These are phyloP conservation scores for Nasua narica DNA, from an alignment of 2,797 vertebrate species.

Conservation along the genomic window DNA sequence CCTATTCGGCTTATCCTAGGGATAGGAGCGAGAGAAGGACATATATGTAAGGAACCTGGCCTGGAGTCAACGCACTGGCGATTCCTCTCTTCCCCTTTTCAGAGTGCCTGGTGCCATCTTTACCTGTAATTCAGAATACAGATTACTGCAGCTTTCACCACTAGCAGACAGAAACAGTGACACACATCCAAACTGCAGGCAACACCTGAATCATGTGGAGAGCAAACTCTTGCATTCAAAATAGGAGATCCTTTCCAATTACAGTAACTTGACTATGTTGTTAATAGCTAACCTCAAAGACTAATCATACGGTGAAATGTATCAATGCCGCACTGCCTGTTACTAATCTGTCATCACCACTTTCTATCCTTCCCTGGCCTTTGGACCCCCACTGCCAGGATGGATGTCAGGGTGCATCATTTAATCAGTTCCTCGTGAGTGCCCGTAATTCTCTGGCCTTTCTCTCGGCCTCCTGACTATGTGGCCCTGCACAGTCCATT, in stretches of 20 bases:
- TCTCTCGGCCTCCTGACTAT: neutral
- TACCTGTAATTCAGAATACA: neutral
- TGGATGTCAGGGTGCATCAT: neutral
- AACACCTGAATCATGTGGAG: neutral
- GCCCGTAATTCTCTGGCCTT: neutral
- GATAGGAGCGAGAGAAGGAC: neutral
- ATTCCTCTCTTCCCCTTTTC: neutral
- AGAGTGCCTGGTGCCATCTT: neutral
- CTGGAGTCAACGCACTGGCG: accelerated
- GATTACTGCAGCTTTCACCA: neutral
- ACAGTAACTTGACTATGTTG: neutral
- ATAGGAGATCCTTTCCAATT: neutral
- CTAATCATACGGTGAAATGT: accelerated
- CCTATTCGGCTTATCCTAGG: neutral
- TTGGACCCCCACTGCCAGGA: neutral
- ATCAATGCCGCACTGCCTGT: too few species aligned
- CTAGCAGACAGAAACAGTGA: neutral
- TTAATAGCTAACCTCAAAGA: neutral
- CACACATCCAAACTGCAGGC: neutral
- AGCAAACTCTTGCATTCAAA: neutral
- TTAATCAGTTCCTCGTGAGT: neutral
- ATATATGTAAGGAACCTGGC: neutral
- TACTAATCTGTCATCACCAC: neutral
- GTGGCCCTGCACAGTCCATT: neutral
- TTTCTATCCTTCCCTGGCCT: neutral